These are phyloP conservation scores for Xiphorhynchus elegans DNA, from an alignment of 2,113 vertebrate species.

Conservation along the genomic window DNA sequence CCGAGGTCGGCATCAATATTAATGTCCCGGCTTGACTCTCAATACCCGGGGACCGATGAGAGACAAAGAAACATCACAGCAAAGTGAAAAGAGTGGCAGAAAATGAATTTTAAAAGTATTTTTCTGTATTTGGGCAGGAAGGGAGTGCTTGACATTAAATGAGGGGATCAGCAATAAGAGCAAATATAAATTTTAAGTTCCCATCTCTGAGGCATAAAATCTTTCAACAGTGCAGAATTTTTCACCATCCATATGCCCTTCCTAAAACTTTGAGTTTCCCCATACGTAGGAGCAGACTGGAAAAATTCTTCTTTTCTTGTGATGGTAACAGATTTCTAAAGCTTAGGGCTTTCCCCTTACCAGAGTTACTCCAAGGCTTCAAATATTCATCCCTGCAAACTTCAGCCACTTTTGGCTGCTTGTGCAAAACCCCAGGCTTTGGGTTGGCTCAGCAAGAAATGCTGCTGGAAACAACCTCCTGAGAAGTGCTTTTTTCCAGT, in stretches of 20 bases:
- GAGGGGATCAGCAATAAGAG: neutral
- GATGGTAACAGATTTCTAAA: neutral
- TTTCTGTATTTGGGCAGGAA: neutral
- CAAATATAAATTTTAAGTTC: neutral
- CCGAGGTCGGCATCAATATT: slow-evolving; percentile 68
- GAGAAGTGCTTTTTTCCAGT: neutral
- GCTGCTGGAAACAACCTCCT: neutral
- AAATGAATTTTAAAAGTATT: neutral
- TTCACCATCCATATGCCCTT: accelerated
- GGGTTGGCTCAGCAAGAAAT: neutral
- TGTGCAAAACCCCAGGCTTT: neutral
- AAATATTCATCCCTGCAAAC: neutral
- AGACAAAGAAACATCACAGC: slow-evolving; percentile 26
- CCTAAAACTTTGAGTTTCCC: neutral
- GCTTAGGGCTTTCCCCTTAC: neutral
- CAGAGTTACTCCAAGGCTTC: neutral
- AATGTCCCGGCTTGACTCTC: slow-evolving; percentile 57
- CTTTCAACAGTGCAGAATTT: neutral
- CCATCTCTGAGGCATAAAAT: neutral
- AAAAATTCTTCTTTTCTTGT: neutral
- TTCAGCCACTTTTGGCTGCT: neutral
- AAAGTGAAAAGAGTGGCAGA: neutral
- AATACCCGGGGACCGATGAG: neutral
- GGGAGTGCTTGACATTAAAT: neutral
- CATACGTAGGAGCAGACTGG: neutral